These are phyloP conservation scores for Apis dorsata DNA, from an alignment of 1,140 invertebrate genomes.

Conservation along the genomic window DNA sequence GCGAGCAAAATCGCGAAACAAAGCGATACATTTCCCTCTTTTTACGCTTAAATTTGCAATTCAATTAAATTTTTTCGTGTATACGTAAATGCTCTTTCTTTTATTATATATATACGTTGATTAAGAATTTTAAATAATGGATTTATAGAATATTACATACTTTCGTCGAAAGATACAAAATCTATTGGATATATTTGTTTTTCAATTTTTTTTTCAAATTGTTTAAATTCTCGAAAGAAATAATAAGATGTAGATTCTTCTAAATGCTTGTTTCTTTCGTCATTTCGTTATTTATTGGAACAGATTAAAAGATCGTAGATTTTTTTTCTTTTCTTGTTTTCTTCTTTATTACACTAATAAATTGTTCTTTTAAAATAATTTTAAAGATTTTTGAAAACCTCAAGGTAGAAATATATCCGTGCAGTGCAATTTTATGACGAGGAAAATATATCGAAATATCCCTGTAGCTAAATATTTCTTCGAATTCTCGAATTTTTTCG, in stretches of 20 bases:
- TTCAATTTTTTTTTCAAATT: neutral
- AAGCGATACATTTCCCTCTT: neutral
- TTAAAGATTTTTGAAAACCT: neutral
- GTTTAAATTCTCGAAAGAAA: neutral
- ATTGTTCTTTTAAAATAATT: neutral
- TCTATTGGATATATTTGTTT: neutral
- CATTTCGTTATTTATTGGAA: neutral
- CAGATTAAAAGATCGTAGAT: neutral
- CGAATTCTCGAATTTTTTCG: neutral
- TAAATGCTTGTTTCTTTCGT: neutral
- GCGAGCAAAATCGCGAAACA: constrained; percentile 7
- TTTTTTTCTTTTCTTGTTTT: neutral
- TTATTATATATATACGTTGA: too few relatives aligned
- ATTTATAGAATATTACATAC: neutral
- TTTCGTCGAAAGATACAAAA: neutral
- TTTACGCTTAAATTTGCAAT: neutral
- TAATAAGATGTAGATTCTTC: neutral
- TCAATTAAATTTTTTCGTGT: too few relatives aligned
- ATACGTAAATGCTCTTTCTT: neutral
- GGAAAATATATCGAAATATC: neutral
- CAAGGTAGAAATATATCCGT: neutral
- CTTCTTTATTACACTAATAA: neutral
- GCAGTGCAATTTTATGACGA: neutral
- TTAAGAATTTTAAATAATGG: neutral
- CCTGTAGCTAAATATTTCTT: neutral